Evolutionary conservation across 2,888 invertebrate genomes (phyloP).

Genomic region (Palloptera scutellata): DNA sequence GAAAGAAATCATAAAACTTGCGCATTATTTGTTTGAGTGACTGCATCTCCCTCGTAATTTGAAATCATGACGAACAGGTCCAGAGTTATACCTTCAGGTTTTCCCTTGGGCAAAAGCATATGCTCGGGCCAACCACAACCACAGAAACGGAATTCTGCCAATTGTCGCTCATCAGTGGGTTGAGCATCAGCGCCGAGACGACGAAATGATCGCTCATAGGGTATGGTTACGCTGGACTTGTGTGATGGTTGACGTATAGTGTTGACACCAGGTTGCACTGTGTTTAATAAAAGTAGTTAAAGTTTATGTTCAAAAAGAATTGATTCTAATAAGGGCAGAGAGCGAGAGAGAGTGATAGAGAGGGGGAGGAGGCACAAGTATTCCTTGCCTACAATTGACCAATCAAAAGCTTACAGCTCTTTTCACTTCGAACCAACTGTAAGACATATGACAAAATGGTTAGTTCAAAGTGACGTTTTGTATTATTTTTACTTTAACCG

Average conservation of each 20-base stretch:
- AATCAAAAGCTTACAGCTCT: too few relatives aligned
- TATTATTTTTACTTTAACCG: not conserved
- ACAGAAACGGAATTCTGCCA: conserved; percentile 78
- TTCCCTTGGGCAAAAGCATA: conserved; percentile 80
- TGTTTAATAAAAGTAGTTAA: conserved; percentile 19
- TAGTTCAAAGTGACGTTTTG: not conserved
- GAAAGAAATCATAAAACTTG: conserved; percentile 23
- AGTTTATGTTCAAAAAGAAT: too few relatives aligned
- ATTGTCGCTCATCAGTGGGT: conserved; percentile 59
- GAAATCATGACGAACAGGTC: conserved; percentile 82
- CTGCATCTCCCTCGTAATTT: conserved; percentile 72
- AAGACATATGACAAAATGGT: too few relatives aligned
- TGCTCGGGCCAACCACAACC: conserved; percentile 91
- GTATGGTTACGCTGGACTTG: conserved; percentile 82
- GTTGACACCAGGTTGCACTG: conserved; percentile 76
- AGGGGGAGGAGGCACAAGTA: too few relatives aligned
- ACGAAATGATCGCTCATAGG: conserved; percentile 82
- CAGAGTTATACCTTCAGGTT: conserved; percentile 70
- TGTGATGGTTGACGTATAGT: conserved; percentile 72
- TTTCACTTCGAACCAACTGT: too few relatives aligned
- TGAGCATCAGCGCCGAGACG: conserved; percentile 70
- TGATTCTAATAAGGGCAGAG: too few relatives aligned
- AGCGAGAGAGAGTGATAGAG: too few relatives aligned
- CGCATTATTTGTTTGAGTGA: conserved; percentile 41
- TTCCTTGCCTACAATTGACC: too few relatives aligned